Conservation (phyloP, 2,888 invertebrate species). For the Hyppa rectilinea region DNA sequence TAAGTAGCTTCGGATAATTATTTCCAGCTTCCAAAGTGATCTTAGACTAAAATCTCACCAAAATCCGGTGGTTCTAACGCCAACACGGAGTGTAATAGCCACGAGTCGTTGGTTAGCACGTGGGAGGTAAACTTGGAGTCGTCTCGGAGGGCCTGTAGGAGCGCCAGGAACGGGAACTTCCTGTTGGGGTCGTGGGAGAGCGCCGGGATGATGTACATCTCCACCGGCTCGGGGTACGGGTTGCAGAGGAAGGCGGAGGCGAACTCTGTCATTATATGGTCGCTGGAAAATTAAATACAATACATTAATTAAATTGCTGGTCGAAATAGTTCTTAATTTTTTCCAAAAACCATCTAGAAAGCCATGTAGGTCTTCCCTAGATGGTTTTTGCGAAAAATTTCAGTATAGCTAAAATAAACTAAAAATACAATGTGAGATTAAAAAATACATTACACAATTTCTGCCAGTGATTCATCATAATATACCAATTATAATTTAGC, state of each 20-base stretch:
- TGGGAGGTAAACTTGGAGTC: conserved; percentile 83
- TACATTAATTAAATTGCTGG: neutral
- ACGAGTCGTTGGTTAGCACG: conserved; percentile 90
- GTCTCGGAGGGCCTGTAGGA: conserved; percentile 85
- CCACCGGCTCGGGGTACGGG: conserved; percentile 92
- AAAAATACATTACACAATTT: too few relatives aligned
- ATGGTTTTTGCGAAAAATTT: too few relatives aligned
- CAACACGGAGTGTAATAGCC: conserved; percentile 93
- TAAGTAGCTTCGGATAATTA: neutral
- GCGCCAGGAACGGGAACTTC: conserved; percentile 89
- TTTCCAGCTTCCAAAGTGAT: neutral
- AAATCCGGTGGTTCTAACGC: conserved; percentile 92
- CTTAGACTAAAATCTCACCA: conserved; percentile 91
- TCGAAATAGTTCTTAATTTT: too few relatives aligned
- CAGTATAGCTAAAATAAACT: too few relatives aligned
- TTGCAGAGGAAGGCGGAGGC: conserved; percentile 92
- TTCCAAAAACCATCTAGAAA: too few relatives aligned
- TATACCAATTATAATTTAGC: too few relatives aligned
- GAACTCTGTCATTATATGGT: conserved; percentile 89
- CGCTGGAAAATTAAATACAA: conserved; percentile 73
- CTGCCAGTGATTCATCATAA: too few relatives aligned
- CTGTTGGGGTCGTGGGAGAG: conserved; percentile 85
- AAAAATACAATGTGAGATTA: too few relatives aligned
- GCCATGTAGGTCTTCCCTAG: too few relatives aligned
- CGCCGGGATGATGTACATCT: conserved; percentile 93